These are phyloP conservation scores for Trachelus tabidus DNA, from an alignment of 2,888 invertebrate species.

Conservation along the genomic window DNA sequence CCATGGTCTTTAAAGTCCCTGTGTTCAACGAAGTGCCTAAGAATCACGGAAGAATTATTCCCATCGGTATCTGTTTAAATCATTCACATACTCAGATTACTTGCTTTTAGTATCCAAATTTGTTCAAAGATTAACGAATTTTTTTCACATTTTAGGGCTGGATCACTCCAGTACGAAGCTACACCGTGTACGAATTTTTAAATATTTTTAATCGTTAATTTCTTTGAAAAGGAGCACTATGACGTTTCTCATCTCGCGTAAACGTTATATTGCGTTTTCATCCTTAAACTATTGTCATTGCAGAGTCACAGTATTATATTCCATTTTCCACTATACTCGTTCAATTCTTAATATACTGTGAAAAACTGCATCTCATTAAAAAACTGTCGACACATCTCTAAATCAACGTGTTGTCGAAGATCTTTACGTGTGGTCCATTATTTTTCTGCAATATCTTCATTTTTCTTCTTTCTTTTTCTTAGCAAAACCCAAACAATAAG, in stretches of 20 bases:
- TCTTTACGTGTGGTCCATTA: background rate
- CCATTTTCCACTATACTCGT: constrained; percentile 5
- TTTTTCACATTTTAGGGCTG: too few species aligned
- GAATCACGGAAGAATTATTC: too few species aligned
- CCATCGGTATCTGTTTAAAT: too few species aligned
- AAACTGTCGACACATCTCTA: background rate
- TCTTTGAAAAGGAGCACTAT: background rate
- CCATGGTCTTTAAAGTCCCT: too few species aligned
- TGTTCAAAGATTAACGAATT: too few species aligned
- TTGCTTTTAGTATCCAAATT: too few species aligned
- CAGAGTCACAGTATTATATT: constrained; percentile 7
- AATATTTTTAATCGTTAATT: too few species aligned
- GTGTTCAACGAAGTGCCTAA: too few species aligned
- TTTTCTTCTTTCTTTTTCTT: background rate
- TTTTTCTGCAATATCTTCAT: background rate
- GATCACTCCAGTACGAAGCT: too few species aligned
- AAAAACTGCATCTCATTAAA: constrained; percentile 26
- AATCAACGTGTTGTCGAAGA: background rate
- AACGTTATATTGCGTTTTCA: constrained; percentile 6
- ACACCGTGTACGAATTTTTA: too few species aligned
- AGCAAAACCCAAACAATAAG: background rate
- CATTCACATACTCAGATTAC: too few species aligned
- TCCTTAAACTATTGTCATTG: constrained; percentile 3
- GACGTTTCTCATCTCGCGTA: background rate
- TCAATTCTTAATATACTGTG: constrained; percentile 32